A percentile compares a stretch with the other conserved stretches of the same genome.
Conservation (phyloP, 2,797 vertebrate genomes). For the Coranthus polyacanthus region DNA sequence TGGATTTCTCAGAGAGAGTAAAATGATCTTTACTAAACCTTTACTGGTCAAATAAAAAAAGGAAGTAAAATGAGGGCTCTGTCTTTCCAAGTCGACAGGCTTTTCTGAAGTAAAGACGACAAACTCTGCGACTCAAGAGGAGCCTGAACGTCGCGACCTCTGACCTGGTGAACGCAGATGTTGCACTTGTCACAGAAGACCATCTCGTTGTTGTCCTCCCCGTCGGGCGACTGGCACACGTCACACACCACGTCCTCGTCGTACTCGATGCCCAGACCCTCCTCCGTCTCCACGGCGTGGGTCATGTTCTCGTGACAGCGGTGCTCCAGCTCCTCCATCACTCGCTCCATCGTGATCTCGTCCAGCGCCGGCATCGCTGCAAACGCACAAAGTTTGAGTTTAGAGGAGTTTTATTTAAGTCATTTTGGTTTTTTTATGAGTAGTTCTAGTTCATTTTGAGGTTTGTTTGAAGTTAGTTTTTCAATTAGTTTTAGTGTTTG, state of each 20-base stretch:
- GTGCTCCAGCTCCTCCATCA: slow-evolving; percentile 94
- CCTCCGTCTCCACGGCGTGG: slow-evolving; percentile 95
- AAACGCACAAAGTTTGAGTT: accelerated
- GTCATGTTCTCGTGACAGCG: slow-evolving; percentile 94
- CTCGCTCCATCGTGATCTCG: slow-evolving; percentile 93
- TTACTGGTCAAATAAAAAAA: too few relatives aligned
- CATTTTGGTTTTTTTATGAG: too few relatives aligned
- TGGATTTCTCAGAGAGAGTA: too few relatives aligned
- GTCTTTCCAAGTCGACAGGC: background rate
- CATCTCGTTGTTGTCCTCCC: slow-evolving; percentile 99
- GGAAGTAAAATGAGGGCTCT: too few relatives aligned
- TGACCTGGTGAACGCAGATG: slow-evolving; percentile 97
- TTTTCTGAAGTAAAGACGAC: too few relatives aligned
- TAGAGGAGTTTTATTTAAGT: background rate
- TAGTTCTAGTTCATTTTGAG: too few relatives aligned
- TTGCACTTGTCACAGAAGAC: slow-evolving; percentile 99
- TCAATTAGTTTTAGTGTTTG: too few relatives aligned
- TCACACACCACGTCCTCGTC: slow-evolving; percentile 99
- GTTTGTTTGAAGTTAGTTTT: too few relatives aligned
- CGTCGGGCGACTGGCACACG: slow-evolving; percentile 96
- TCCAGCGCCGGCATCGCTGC: slow-evolving; percentile 90
- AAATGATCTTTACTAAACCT: too few relatives aligned
- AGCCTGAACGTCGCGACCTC: slow-evolving; percentile 9
- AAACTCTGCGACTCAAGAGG: too few relatives aligned
- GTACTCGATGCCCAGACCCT: slow-evolving; percentile 97